Evolutionary conservation across 2,797 vertebrate genomes (phyloP), one percentile per base, ranked within the genome.

Genomic region (Iguana delicatissima): DNA sequence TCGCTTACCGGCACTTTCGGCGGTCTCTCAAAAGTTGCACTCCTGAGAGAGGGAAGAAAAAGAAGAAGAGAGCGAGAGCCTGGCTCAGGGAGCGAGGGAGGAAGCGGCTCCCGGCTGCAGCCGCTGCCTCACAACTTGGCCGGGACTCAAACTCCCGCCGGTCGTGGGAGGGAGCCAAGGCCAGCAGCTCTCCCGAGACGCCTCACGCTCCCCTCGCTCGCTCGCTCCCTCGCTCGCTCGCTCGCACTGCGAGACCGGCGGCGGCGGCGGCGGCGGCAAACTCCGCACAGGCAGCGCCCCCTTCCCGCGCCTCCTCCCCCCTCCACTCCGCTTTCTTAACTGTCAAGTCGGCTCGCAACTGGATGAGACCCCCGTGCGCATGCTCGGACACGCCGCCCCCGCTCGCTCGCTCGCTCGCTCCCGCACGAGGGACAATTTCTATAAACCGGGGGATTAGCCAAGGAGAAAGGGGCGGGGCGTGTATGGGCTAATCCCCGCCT

Each of bases 101-200:
- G 3, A 6, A 20, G 16, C 67, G 46, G 18, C 84, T 52, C 29
- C 29, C 24, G 5, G 59, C 52, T 52, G 6, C 52, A 52, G 52
- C 8, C 52, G 52, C 52, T 52, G 46, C 88, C 87, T 89, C 88
- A 64, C 29, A 32, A 14, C 5, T 26, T 84, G 88, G 80, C 59
- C 59, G n/a, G 57, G n/a, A 24, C 46, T 72, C 85, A n/a, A 77
- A 3, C 72, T 22, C 89, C 50, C 55, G 38, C 59, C 74, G 50
- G 86, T 13, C 29, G 42, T 42, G 64, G 38, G 38, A 2, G 9
- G 4, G n/a, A 29, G 74, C 57, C 29, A 20, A 6, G 4, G 7
- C 32, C 16, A 18, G 22, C 3, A 13, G 55, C 32, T 1, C 10
- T 16, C 57, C 1, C 7, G 52, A n/a, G 52, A 52, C 59, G 0